Evolutionary conservation across 2,797 vertebrate genomes (phyloP).

Genomic region (Catharus ustulatus): DNA sequence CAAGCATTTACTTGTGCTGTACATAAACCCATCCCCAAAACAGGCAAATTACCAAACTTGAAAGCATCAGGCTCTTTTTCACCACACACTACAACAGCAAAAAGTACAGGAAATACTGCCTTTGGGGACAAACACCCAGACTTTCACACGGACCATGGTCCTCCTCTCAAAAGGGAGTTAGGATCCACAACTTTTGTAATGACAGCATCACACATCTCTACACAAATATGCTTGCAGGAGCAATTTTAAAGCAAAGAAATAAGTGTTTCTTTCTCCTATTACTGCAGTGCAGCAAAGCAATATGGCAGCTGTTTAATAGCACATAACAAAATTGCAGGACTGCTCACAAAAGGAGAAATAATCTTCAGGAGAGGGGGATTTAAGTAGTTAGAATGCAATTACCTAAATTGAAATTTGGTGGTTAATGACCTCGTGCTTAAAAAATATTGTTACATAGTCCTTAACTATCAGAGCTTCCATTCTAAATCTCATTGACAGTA

Average conservation of each 20-base stretch:
- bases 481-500: slow-evolving; percentile 31
- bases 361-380: slow-evolving; percentile 21
- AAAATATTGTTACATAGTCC: not conserved
- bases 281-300: slow-evolving; percentile 54
- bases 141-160: not conserved
- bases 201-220: not conserved
- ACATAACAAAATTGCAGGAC: slow-evolving; percentile 36
- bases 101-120: not conserved
- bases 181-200: not conserved
- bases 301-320: slow-evolving; percentile 44
- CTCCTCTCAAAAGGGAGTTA: not conserved
- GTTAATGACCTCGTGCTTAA: slow-evolving; percentile 19
- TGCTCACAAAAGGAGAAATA: slow-evolving; percentile 31
- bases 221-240: not conserved
- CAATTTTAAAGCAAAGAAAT: not conserved
- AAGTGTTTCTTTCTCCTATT: not conserved
- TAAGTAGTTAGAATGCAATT: slow-evolving; percentile 59
- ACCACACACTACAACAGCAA: not conserved
- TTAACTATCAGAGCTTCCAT: slow-evolving; percentile 11
- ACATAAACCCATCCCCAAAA: not conserved
- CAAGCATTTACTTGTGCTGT: not conserved
- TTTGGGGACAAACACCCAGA: not conserved
- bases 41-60: not conserved
- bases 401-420: slow-evolving; percentile 49
- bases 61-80: not conserved